phyloP scores from a whole-genome alignment of 2,113 vertebrate species.

The Leucoraja erinaceus region DNA sequence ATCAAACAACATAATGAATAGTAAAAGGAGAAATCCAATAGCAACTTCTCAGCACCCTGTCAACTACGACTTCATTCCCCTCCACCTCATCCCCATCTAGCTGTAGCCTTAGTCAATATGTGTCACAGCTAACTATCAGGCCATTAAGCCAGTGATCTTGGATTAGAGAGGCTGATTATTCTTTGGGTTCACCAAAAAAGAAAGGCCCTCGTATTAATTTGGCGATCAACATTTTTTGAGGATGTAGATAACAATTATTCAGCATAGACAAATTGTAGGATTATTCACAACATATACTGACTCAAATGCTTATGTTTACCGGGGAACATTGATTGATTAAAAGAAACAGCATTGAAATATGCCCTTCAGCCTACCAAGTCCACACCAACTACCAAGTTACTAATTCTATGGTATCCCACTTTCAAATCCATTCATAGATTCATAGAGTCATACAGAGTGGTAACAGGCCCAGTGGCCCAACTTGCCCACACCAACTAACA shows the following conservation, averaged over 20 bases:
- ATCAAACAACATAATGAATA: neutral
- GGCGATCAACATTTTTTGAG: neutral
- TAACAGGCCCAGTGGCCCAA: no score
- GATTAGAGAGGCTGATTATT: neutral
- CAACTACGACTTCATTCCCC: neutral
- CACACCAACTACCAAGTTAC: no score
- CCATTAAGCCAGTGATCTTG: neutral
- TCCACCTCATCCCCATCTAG: neutral
- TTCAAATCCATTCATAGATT: no score
- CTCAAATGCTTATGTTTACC: no score
- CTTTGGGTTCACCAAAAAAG: neutral
- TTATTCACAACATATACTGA: neutral
- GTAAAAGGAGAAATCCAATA: neutral
- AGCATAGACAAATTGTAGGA: neutral
- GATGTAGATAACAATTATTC: neutral
- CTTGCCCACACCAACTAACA: no score
- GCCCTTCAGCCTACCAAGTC: no score
- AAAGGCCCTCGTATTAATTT: no score
- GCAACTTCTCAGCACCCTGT: neutral
- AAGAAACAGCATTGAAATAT: no score
- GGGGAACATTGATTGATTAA: no score
- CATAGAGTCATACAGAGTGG: no score
- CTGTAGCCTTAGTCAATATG: neutral
- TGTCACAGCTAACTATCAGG: neutral
- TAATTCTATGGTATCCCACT: no score